These are phyloP conservation scores for Bufotes viridis DNA, from an alignment of 2,797 vertebrate species.

Conservation along the genomic window DNA sequence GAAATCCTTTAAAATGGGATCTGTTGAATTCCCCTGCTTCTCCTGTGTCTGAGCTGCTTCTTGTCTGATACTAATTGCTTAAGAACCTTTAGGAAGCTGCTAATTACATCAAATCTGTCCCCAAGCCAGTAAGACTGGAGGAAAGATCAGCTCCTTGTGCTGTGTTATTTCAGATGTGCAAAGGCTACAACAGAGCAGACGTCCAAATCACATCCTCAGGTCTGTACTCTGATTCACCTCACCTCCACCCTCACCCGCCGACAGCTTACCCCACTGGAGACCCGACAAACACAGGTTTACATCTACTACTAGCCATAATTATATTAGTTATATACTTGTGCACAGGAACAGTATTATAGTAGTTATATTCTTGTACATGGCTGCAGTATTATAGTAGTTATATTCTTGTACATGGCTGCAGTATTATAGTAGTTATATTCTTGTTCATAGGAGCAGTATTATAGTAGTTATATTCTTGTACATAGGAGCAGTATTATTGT, in stretches of 20 bases:
- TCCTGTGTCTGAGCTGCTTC: neutral
- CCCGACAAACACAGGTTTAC: neutral
- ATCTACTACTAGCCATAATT: neutral
- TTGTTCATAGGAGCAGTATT: too few species aligned
- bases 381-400: neutral
- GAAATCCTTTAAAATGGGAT: neutral
- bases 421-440: too few species aligned
- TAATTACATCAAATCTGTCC: slow-evolving; percentile 28
- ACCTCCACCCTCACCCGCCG: neutral
- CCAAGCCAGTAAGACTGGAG: slow-evolving; percentile 8
- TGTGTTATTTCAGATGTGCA: slow-evolving; percentile 55
- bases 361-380: neutral
- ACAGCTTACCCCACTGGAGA: neutral
- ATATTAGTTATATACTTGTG: neutral
- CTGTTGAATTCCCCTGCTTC: neutral
- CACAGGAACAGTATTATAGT: neutral
- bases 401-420: too few species aligned
- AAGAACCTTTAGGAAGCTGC: slow-evolving; percentile 15
- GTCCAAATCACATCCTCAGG: neutral
- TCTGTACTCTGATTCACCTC: neutral
- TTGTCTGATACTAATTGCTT: slow-evolving; percentile 34
- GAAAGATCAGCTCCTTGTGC: neutral
- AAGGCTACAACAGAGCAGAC: neutral
- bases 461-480: neutral
- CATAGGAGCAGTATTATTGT: neutral